These are phyloP conservation scores for Leptodactylus fallax DNA, from an alignment of 2,797 vertebrate species.

Conservation along the genomic window DNA sequence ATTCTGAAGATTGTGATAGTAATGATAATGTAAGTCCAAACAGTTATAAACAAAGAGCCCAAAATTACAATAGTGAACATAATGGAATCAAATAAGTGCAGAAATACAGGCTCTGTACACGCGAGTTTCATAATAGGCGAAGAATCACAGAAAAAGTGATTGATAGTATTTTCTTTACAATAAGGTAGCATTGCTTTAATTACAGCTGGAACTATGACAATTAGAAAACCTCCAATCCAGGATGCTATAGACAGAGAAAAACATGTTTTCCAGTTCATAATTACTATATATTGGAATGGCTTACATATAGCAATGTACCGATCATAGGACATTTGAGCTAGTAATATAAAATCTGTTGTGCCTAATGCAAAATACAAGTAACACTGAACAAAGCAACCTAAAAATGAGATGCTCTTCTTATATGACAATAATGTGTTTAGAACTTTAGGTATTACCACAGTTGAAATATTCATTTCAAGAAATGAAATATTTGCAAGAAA, in stretches of 20 bases:
- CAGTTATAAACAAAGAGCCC: constrained; percentile 16
- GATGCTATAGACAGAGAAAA: not conserved
- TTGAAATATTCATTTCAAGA: constrained; percentile 66
- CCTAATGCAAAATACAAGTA: constrained; percentile 69
- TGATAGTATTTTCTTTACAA: constrained; percentile 22
- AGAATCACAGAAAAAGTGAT: constrained; percentile 51
- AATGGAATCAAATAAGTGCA: constrained; percentile 2
- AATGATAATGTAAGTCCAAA: constrained; percentile 26
- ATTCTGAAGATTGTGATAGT: constrained; percentile 29
- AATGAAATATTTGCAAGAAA: constrained; percentile 68
- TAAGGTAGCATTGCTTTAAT: constrained; percentile 16
- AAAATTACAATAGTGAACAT: constrained; percentile 5
- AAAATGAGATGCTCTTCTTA: constrained; percentile 67
- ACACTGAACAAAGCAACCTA: constrained; percentile 67
- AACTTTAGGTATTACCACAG: constrained; percentile 66
- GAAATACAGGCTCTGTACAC: constrained; percentile 19
- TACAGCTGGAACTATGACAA: not conserved
- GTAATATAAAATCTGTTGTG: constrained; percentile 67
- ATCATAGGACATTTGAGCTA: constrained; percentile 70
- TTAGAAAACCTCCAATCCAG: constrained; percentile 27
- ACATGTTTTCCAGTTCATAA: constrained; percentile 62
- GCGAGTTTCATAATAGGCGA: constrained; percentile 9
- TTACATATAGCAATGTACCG: constrained; percentile 56
- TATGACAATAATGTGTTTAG: constrained; percentile 65
- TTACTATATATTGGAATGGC: constrained; percentile 67